Evolutionary conservation across 2,888 invertebrate species (phyloP).

Genomic region (Silvanus unidentatus): DNA sequence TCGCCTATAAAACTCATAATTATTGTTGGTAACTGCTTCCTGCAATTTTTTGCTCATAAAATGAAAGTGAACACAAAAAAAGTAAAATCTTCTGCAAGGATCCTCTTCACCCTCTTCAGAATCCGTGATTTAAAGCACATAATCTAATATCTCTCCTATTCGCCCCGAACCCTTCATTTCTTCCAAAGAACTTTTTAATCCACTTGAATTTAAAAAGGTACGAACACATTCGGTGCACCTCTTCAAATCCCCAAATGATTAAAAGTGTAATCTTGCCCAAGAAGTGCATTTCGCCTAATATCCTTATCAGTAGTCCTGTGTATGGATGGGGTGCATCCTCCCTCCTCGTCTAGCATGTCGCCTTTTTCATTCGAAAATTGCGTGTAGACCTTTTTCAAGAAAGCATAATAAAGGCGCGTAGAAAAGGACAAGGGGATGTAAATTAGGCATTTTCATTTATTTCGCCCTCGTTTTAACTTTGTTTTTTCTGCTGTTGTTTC

Average conservation of each 20-base stretch:
- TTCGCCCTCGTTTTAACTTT: constrained; percentile 40
- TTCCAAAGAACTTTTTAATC: constrained; percentile 3
- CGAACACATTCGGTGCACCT: constrained; percentile 7
- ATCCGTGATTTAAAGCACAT: constrained; percentile 38
- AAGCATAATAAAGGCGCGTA: constrained; percentile 10
- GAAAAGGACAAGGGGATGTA: constrained; percentile 40
- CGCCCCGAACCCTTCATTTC: not conserved
- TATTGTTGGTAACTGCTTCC: too few species aligned
- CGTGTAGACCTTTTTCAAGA: not conserved
- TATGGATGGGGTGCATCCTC: too few species aligned
- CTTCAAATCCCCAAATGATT: constrained; percentile 37
- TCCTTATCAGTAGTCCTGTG: constrained; percentile 28
- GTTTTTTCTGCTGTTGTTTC: constrained; percentile 34
- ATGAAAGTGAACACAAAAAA: too few species aligned
- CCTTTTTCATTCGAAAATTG: constrained; percentile 5
- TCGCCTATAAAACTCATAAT: too few species aligned
- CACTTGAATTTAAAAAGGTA: constrained; percentile 13
- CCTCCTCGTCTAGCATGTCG: too few species aligned
- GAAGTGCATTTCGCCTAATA: constrained; percentile 37
- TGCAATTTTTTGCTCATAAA: too few species aligned
- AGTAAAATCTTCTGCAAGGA: not conserved
- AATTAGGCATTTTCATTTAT: constrained; percentile 46
- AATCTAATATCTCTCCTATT: constrained; percentile 27
- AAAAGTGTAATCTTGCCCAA: constrained; percentile 39
- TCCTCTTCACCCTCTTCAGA: constrained; percentile 28